Percentiles rank a stretch among this genome's conserved stretches.
These are phyloP conservation scores for Troides aeacus DNA, from an alignment of 2,888 invertebrate species.

Conservation along the genomic window DNA sequence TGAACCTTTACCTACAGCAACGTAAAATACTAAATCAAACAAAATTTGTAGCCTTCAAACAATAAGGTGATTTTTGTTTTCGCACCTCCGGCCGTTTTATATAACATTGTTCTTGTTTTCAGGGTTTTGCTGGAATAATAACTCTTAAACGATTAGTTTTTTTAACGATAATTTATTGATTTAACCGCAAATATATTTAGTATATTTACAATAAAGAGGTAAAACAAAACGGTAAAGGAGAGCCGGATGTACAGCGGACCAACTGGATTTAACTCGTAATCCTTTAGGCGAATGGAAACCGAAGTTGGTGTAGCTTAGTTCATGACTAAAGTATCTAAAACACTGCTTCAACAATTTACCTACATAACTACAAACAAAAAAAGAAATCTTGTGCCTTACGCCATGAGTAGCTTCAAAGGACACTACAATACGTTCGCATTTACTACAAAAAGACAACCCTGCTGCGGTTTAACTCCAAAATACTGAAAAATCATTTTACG, in stretches of 20 bases:
- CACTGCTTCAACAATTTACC: constrained; percentile 30
- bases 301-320: constrained; percentile 33
- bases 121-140: constrained; percentile 1
- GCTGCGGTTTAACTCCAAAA: constrained; percentile 65
- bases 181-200: constrained; percentile 78
- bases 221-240: constrained; percentile 74
- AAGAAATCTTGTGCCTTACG: constrained; percentile 33
- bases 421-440: constrained; percentile 63
- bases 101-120: not conserved
- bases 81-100: not conserved
- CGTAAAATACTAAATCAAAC: too few relatives aligned
- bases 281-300: constrained; percentile 36
- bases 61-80: too few relatives aligned
- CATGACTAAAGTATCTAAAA: constrained; percentile 33
- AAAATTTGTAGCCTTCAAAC: too few relatives aligned
- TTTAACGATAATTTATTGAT: constrained; percentile 78
- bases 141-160: constrained; percentile 44
- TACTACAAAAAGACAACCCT: constrained; percentile 58
- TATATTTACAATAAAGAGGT: constrained; percentile 75
- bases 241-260: constrained; percentile 52
- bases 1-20: too few relatives aligned
- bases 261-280: constrained; percentile 43
- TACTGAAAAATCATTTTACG: constrained; percentile 66
- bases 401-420: constrained; percentile 47
- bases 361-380: constrained; percentile 35